These are phyloP conservation scores for Eonycteris spelaea DNA, from an alignment of 2,113 vertebrate genomes.

Conservation along the genomic window DNA sequence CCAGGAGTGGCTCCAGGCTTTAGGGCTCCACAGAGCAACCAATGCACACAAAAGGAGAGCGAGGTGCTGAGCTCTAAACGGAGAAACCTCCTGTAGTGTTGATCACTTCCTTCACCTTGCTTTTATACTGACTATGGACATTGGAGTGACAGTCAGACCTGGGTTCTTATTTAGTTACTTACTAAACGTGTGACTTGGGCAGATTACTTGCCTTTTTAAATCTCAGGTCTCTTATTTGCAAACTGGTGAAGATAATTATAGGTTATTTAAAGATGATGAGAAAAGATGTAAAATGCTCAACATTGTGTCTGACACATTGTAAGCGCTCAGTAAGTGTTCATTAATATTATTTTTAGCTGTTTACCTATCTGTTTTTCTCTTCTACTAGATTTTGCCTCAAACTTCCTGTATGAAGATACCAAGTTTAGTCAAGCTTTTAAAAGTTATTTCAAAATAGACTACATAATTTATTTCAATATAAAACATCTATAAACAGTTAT, in stretches of 20 bases:
- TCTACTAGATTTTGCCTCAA: background rate
- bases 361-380: slow-evolving; percentile 11
- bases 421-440: slow-evolving; percentile 35
- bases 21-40: background rate
- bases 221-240: background rate
- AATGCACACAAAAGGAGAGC: background rate
- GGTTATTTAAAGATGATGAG: background rate
- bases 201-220: background rate
- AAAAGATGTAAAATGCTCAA: background rate
- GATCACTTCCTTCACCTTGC: background rate
- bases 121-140: background rate
- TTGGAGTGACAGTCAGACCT: background rate
- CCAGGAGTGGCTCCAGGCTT: background rate
- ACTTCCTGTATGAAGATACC: background rate
- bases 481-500: background rate
- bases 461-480: background rate
- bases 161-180: background rate
- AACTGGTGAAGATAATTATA: background rate
- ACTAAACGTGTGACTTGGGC: background rate
- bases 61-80: background rate
- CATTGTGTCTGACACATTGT: background rate
- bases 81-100: background rate
- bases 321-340: background rate
- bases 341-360: slow-evolving; percentile 10
- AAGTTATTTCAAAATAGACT: background rate